phyloP scores from a whole-genome alignment of 2,797 vertebrate genomes.

The Pseudochirops corinnae region DNA sequence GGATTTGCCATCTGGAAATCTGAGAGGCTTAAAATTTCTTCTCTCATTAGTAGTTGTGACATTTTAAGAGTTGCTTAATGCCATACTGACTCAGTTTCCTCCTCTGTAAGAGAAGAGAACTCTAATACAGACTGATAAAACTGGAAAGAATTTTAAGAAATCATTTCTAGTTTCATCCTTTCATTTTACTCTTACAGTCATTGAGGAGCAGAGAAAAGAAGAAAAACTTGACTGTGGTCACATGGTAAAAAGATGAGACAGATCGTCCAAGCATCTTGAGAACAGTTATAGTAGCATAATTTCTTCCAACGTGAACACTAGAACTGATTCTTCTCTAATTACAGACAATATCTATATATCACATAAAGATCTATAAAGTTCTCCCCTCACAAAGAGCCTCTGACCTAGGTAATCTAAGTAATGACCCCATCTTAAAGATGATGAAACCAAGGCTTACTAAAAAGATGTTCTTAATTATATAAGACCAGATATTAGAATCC shows the following conservation, averaged over 20 bases:
- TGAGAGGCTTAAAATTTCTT: neutral
- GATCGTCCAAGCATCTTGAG: neutral
- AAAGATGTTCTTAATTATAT: neutral
- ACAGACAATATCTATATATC: neutral
- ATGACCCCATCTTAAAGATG: neutral
- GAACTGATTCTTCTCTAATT: neutral
- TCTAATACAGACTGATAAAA: neutral
- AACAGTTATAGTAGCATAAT: neutral
- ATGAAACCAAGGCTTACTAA: neutral
- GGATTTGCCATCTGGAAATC: neutral
- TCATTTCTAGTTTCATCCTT: neutral
- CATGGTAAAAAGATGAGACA: neutral
- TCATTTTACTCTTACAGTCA: neutral
- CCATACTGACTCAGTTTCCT: neutral
- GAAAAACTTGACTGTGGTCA: neutral
- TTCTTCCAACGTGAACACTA: neutral
- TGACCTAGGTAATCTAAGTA: neutral
- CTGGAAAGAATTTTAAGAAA: neutral
- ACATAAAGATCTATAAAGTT: neutral
- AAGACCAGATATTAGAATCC: neutral
- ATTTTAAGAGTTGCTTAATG: neutral
- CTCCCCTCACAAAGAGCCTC: neutral
- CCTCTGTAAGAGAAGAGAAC: neutral
- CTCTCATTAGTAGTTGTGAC: neutral
- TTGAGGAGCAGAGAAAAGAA: neutral